Evolutionary conservation across 2,797 vertebrate genomes (phyloP).

Genomic region (Danio tinwini): DNA sequence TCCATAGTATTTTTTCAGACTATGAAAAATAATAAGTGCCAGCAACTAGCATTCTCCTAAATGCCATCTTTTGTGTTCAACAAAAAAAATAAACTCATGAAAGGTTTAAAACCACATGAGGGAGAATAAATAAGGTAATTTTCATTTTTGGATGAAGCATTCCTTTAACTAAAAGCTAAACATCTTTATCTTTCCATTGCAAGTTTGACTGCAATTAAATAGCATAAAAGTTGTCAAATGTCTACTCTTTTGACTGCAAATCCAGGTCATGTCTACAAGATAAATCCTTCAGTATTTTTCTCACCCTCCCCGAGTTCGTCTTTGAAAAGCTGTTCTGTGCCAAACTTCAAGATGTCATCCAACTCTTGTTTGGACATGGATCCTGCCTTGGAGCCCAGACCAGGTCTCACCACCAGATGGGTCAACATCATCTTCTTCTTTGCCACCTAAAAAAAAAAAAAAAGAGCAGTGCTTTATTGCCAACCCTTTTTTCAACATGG

Average conservation of each 20-base stretch:
- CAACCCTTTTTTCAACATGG: background rate
- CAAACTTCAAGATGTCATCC: slow-evolving; percentile 98
- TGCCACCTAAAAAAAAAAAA: slow-evolving; percentile 81
- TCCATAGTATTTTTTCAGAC: no score
- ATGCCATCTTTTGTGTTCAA: no score
- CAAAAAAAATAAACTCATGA: no score
- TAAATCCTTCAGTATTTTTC: background rate
- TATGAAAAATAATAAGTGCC: no score
- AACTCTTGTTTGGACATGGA: slow-evolving; percentile 99
- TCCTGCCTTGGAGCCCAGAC: slow-evolving; percentile 95
- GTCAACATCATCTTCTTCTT: slow-evolving; percentile 99
- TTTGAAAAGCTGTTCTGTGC: slow-evolving; percentile 96
- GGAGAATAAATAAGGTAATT: no score
- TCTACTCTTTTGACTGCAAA: background rate
- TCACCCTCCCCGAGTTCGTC: slow-evolving; percentile 83
- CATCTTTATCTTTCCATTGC: background rate
- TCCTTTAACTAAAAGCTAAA: background rate
- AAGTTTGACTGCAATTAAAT: background rate
- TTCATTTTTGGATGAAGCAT: no score
- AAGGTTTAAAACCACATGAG: no score
- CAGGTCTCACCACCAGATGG: slow-evolving; percentile 95
- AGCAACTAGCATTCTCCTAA: no score
- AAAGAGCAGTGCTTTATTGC: background rate
- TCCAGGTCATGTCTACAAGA: background rate
- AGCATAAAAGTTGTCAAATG: background rate